These are phyloP conservation scores for Xiphophorus hellerii DNA, from an alignment of 2,113 vertebrate genomes.

Conservation along the genomic window DNA sequence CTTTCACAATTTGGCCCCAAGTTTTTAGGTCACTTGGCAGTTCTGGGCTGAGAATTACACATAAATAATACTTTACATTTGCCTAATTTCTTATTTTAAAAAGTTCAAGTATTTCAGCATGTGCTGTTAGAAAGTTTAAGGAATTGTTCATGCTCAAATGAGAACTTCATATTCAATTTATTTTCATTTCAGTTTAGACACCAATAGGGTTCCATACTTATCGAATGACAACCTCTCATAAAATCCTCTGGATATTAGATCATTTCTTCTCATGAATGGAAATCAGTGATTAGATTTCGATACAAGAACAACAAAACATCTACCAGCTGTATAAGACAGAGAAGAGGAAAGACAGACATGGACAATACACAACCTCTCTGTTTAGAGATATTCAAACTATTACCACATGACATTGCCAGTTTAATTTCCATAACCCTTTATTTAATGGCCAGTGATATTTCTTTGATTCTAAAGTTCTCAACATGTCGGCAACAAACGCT, in stretches of 20 bases:
- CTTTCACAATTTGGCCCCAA: too few relatives aligned
- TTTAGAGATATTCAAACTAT: constrained; percentile 48
- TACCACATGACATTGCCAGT: neutral
- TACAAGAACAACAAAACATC: constrained; percentile 21
- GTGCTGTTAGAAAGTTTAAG: neutral
- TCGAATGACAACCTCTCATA: neutral
- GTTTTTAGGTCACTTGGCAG: too few relatives aligned
- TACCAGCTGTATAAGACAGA: constrained; percentile 21
- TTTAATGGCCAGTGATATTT: neutral
- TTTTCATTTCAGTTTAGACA: neutral
- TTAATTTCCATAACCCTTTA: constrained; percentile 6
- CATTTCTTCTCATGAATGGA: neutral
- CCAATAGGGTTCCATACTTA: neutral
- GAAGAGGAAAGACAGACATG: constrained; percentile 24
- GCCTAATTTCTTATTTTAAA: neutral
- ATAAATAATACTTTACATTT: neutral
- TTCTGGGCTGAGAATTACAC: neutral
- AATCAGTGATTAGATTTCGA: neutral
- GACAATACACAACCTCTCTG: constrained; percentile 61
- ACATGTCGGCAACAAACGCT: neutral
- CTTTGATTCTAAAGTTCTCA: neutral
- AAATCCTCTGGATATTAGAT: neutral
- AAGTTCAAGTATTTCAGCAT: neutral
- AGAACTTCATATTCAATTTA: neutral
- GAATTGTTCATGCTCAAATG: too few relatives aligned